Base-by-base conservation (phyloP, 1,140 invertebrate genomes). In the Pseudomyrmex sp. region DNA sequence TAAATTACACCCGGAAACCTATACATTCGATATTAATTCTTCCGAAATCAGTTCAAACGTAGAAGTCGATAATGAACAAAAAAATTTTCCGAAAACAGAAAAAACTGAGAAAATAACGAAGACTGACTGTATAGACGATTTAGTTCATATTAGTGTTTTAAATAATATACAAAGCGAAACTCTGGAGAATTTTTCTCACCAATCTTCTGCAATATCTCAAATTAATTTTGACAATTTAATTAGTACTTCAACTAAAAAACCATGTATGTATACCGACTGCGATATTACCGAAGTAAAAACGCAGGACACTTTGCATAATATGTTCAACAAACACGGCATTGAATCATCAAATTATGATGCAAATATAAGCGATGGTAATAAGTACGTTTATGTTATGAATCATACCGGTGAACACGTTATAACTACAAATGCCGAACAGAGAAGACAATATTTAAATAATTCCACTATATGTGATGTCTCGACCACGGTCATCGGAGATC, bases 81-180 rank as follows among this genome's bases (percentile, higher is more conserved):
- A 75, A 26, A 75, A 15, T 46, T 75, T 62, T 5, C 73, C 46
- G 15, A 75, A 75, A n/a, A 20, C 18, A 35, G 56, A 74, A 48
- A 23, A 63, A 13, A 58, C 73, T n/a, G 18, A n/a, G 12, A 52
- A 70, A 12, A 50, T 46, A n/a, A 61, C 54, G 10, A 75, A 77
- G 46, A 59, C 61, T 15, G 15, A 52, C 52, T 54, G 61, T 15
- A 8, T 87, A 9, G 75, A 88, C 48, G 84, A 88, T 15, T 84
- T 85, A 35, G 89, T 89, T 44, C 84, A 88, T 66, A 85, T 85
- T 13, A 63, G 75, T 62, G 86, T 88, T 10, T 66, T 84, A 12
- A 85, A 90, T 18, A 90, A 83, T 44, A 65, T 65, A n/a, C 73
- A 76, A 35, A 90, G 87, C 20, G 68, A 89, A 44, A 80, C 86